phyloP scores from a whole-genome alignment of 2,888 invertebrate genomes.

The Thymelicus acteon region DNA sequence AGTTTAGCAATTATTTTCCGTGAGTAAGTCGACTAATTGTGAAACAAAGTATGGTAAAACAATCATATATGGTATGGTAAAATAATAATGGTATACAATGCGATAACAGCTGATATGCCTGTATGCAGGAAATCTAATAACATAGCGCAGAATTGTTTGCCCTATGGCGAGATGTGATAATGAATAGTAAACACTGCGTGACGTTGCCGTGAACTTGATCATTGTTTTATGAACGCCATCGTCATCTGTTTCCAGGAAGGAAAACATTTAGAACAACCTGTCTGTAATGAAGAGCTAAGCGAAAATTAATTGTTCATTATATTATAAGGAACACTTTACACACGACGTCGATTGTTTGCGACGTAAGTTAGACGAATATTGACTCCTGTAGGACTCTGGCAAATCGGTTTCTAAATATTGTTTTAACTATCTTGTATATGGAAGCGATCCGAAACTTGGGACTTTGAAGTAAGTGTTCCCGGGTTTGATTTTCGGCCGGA shows the following conservation, averaged over 20 bases:
- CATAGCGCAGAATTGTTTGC: constrained; percentile 72
- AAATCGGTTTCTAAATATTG: too few species aligned
- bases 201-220: constrained; percentile 60
- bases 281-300: constrained; percentile 54
- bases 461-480: too few species aligned
- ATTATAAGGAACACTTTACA: constrained; percentile 32
- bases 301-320: constrained; percentile 60
- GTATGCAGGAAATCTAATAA: constrained; percentile 73
- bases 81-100: background rate
- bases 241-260: constrained; percentile 45
- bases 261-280: constrained; percentile 47
- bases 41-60: too few species aligned
- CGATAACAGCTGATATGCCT: constrained; percentile 55
- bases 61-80: background rate
- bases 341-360: background rate
- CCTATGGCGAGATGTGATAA: constrained; percentile 74
- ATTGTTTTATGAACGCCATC: constrained; percentile 59
- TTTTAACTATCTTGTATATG: too few species aligned
- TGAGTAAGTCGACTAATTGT: too few species aligned
- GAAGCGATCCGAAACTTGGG: too few species aligned
- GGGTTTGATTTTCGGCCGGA: too few species aligned
- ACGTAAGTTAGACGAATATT: background rate
- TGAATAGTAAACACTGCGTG: constrained; percentile 77
- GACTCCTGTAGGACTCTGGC: too few species aligned
- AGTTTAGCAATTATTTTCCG: too few species aligned